Evolutionary conservation across 2,888 invertebrate genomes (phyloP).

Genomic region (Luperina testacea): DNA sequence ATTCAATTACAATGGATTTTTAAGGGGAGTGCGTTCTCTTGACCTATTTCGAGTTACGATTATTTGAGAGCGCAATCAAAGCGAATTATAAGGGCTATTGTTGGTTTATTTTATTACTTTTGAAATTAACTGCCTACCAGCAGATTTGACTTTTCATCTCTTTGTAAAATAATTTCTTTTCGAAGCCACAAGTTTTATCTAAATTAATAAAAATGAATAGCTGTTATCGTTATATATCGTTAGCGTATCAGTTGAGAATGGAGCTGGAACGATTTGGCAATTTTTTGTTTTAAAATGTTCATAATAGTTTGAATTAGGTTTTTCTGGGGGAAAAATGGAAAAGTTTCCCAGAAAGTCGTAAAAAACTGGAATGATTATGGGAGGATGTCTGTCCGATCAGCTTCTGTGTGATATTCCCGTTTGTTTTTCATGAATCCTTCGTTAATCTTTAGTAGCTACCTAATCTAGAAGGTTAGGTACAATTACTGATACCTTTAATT

Average conservation of each 20-base stretch:
- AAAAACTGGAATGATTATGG: no score
- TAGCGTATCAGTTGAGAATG: no score
- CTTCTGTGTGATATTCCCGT: neutral
- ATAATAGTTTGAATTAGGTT: neutral
- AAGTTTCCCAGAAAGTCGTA: no score
- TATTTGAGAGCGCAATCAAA: conserved; percentile 62
- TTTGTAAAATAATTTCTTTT: neutral
- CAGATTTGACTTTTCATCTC: conserved; percentile 22
- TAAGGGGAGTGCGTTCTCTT: conserved; percentile 55
- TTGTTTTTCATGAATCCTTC: neutral
- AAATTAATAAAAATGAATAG: no score
- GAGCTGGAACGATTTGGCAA: no score
- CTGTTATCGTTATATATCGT: no score
- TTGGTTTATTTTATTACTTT: conserved; percentile 55
- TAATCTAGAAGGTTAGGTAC: conserved; percentile 1
- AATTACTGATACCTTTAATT: conserved; percentile 16
- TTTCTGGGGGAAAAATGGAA: neutral
- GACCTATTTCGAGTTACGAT: conserved; percentile 60
- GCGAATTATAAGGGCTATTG: conserved; percentile 47
- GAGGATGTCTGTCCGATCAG: no score
- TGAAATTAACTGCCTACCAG: conserved; percentile 6
- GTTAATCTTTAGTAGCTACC: conserved; percentile 1
- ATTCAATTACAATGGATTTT: conserved; percentile 68
- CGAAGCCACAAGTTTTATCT: neutral
- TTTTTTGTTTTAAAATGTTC: no score